Evolutionary conservation across 2,113 vertebrate species (phyloP).

Genomic region (Apteryx mantelli): DNA sequence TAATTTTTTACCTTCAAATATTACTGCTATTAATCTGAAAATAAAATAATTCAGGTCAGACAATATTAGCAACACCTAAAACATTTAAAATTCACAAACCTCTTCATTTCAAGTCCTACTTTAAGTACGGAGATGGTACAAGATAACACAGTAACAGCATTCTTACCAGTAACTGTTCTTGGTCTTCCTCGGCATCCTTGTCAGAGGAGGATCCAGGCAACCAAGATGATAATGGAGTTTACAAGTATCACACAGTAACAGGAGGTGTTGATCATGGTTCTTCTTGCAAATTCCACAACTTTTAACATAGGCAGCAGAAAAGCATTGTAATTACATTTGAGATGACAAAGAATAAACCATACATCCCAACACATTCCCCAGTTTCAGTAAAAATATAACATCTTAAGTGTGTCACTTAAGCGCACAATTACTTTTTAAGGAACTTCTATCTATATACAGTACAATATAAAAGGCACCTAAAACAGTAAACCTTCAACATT

Average conservation of each 20-base stretch:
- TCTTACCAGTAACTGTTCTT: constrained; percentile 99
- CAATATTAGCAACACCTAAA: background rate
- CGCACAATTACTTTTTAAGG: background rate
- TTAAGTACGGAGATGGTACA: background rate
- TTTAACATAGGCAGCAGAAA: constrained; percentile 54
- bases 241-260: constrained; percentile 96
- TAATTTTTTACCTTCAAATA: background rate
- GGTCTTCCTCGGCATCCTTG: constrained; percentile 98
- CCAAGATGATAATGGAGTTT: constrained; percentile 98
- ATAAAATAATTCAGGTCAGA: background rate
- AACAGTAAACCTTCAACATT: background rate
- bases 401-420: background rate
- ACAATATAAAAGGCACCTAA: background rate
- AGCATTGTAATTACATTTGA: constrained; percentile 48
- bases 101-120: background rate
- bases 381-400: background rate
- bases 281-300: constrained; percentile 99
- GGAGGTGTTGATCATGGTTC: constrained; percentile 96
- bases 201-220: constrained; percentile 96
- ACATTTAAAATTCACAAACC: background rate
- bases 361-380: background rate
- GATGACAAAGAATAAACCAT: background rate
- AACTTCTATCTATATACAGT: background rate
- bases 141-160: background rate
- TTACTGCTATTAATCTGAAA: background rate